Evolutionary conservation across 2,797 vertebrate genomes (phyloP), one percentile per base, ranked within the genome.

Genomic region (Paguma larvata): DNA sequence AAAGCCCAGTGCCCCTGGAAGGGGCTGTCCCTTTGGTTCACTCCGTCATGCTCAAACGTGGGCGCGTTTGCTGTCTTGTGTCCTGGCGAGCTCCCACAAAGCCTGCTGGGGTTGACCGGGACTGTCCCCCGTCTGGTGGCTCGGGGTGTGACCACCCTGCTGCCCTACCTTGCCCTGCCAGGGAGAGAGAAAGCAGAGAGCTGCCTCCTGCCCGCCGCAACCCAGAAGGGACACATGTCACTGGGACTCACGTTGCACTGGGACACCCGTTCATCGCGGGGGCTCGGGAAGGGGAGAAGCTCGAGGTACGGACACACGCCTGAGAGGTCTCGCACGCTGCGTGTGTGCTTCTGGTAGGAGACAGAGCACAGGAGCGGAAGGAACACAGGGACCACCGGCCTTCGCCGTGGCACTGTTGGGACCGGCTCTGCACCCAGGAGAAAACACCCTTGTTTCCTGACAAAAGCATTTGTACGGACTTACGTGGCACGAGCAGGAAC

Each of bases 381-480:
- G 23, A 2, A 19, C 9, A 3, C 38, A 16, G 48, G 19, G 6
- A 6, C 15, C 15, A 1, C 11, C 0, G 27, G 32, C 73, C 5
- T 62, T 32, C 51, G 19, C 25, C 9, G 0, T 6, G 5, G 13
- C 0, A 15, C 7, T 1, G 6, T 68, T 12, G 4, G 67, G 56
- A 25, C 63, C 0, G 12, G 14, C 48, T 48, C 11, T 21, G 13
- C 32, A 56, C 14, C 14, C 4, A 10, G 13, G 19, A 6, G 51
- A 27, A 89, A 62, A n/a, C 18, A 38, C 21, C 16, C 30, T 25
- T 4, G 3, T 1, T 30, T 51, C 13, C 6, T 1, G 25, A 85
- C 48, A n/a, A 4, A 1, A 1, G 16, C 30, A 0, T 51, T 3
- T 19, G 14, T 44, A 11, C 4, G 0, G 5, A 13, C 34, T 2